Evolutionary conservation across 1,140 invertebrate genomes (phyloP), one percentile per base, ranked within the genome.

Genomic region (Camponotus floridanus): DNA sequence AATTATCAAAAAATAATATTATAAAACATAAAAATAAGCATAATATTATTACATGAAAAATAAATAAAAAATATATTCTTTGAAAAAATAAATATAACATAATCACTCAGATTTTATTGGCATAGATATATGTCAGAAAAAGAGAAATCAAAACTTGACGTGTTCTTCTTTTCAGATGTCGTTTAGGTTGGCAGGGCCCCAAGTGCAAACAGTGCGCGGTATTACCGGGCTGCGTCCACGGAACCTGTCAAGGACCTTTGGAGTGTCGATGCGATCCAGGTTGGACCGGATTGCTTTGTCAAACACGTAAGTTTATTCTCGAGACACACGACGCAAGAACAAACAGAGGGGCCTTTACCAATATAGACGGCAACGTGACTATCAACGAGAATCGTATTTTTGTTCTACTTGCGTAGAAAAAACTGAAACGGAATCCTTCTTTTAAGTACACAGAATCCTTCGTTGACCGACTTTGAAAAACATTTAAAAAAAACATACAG

Each of bases 231-330:
- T 97, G 98, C 94, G 96, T 97, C 94, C 96, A 98, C 91, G 97
- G 98, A 67, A 97, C 97, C 90, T 98, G 97, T 95, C 97, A 97
- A 93, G 98, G 97, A 93, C 97, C 97, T 55, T 95, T 98, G 1
- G 98, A 98, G 93, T 98, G 98, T 95, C 97, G 97, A 89, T 99
- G 98, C 91, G 95, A 97, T 31, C 97, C 97, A 3, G 98, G 98
- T 21, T 99, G 97, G 94, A 98, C 97, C 67, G 99, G 98, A 61
- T 95, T 98, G 70, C 96, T 98, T 67, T 98, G 98, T 94, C 97
- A 99, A 94, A 97, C 96, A 68, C 97, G 98, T 98, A 94, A 97
- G 97, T 96, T 42, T 80, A 65, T 65, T 64, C 61, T 13, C 42
- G 26, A 78, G 39, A 78, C 48, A 15, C 15, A 4, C 48, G 15